phyloP scores from a whole-genome alignment of 2,888 invertebrate genomes.

The Epirrhoe alternata region DNA sequence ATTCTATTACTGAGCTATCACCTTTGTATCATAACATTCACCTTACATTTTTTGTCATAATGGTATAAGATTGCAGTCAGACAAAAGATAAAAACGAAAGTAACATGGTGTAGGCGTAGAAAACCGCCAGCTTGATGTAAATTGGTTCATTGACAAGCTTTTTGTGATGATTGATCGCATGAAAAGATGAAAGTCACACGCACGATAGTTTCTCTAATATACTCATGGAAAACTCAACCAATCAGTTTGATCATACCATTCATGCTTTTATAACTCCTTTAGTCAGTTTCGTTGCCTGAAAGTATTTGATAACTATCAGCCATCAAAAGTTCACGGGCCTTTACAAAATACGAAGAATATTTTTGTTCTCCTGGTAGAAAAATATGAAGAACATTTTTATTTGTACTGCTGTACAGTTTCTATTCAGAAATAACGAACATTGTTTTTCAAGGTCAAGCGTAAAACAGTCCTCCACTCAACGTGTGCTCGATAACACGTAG shows the following conservation, averaged over 20 bases:
- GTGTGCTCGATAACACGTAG: constrained; percentile 27
- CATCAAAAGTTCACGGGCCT: too few species aligned
- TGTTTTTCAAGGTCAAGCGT: constrained; percentile 15
- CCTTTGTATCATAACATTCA: constrained; percentile 17
- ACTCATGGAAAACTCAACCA: not conserved
- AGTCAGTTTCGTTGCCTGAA: not conserved
- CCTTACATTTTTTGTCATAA: constrained; percentile 15
- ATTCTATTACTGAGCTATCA: constrained; percentile 20
- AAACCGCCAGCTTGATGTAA: constrained; percentile 35
- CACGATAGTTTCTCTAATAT: constrained; percentile 23
- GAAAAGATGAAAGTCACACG: constrained; percentile 34
- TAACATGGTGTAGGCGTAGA: constrained; percentile 35
- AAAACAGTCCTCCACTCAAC: constrained; percentile 19
- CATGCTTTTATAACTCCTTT: not conserved
- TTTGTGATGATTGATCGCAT: constrained; percentile 34
- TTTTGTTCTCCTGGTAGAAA: not conserved
- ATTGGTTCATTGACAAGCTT: constrained; percentile 39
- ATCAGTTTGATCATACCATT: not conserved
- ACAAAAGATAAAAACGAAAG: constrained; percentile 35
- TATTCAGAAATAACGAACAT: constrained; percentile 1
- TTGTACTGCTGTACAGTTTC: not conserved
- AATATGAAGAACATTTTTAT: not conserved
- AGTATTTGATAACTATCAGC: too few species aligned
- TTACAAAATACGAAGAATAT: too few species aligned
- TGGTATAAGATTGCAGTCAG: constrained; percentile 8